Conservation (phyloP, 2,113 vertebrate genomes). For the Lophotis ruficrista region DNA sequence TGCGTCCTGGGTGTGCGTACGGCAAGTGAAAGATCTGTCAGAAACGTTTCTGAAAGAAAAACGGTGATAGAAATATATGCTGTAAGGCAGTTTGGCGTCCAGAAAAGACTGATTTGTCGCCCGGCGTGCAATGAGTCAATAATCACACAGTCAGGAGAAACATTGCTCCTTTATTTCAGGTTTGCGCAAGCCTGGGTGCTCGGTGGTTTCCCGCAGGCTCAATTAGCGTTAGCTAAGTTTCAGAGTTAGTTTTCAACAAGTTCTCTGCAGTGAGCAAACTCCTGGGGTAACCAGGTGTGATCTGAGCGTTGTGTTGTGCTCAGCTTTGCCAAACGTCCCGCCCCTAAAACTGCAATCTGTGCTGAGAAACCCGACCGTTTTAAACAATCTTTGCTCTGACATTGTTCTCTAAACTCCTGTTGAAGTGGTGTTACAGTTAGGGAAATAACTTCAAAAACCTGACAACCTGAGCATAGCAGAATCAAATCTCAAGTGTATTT, state of each 20-base stretch:
- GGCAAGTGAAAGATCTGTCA: neutral
- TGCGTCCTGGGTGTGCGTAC: neutral
- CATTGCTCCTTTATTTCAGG: too few relatives aligned
- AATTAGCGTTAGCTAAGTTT: too few relatives aligned
- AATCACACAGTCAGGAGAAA: too few relatives aligned
- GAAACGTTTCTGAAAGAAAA: neutral
- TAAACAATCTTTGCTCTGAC: neutral
- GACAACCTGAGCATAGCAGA: neutral
- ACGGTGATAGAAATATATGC: neutral
- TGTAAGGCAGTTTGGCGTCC: neutral
- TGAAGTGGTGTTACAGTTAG: neutral
- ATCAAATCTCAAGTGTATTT: neutral
- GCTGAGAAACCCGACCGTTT: neutral
- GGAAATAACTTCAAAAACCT: neutral
- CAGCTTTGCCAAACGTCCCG: neutral
- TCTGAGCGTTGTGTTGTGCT: neutral
- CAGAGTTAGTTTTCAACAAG: too few relatives aligned
- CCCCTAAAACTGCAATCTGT: neutral
- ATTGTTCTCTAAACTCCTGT: neutral
- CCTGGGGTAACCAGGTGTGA: neutral
- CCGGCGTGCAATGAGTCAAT: too few relatives aligned
- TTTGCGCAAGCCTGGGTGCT: too few relatives aligned
- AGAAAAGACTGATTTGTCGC: too few relatives aligned
- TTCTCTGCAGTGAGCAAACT: neutral
- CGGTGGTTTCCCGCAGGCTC: too few relatives aligned